Percentiles rank a stretch among this genome's conserved stretches.
These are phyloP conservation scores for Stenchaetothrips biformis DNA, from an alignment of 2,888 invertebrate genomes.

Conservation along the genomic window DNA sequence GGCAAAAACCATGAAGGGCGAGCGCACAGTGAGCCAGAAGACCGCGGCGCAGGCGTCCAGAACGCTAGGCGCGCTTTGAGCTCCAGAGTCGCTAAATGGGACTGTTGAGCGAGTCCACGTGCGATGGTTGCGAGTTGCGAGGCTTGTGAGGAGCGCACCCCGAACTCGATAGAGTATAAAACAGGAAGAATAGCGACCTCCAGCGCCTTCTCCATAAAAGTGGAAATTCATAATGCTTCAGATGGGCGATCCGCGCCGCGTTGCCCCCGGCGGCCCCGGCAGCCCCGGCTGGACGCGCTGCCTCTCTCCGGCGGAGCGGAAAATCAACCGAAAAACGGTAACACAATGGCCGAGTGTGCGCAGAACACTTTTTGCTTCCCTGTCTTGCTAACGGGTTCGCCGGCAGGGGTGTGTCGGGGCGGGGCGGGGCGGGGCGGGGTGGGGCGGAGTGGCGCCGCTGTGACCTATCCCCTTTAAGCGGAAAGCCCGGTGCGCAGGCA, in stretches of 20 bases:
- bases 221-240: too few species aligned
- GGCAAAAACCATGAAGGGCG: too few species aligned
- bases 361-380: not conserved
- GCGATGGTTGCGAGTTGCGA: too few species aligned
- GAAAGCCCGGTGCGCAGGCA: slow-evolving; percentile 1
- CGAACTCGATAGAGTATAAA: too few species aligned
- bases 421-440: not conserved
- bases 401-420: not conserved
- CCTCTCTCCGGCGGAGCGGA: not conserved
- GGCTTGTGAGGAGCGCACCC: too few species aligned
- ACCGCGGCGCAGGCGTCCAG: too few species aligned
- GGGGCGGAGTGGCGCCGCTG: not conserved
- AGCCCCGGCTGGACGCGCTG: not conserved
- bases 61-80: too few species aligned
- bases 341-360: slow-evolving; percentile 4
- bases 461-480: slow-evolving; percentile 22
- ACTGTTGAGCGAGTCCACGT: too few species aligned
- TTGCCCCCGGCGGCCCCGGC: not conserved
- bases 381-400: not conserved
- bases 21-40: too few species aligned
- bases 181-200: too few species aligned
- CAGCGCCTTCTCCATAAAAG: too few species aligned
- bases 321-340: not conserved
- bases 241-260: not conserved
- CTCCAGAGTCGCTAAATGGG: too few species aligned